Base-by-base conservation (phyloP, 1,140 invertebrate genomes). In the Trinorchestia longiramus region DNA sequence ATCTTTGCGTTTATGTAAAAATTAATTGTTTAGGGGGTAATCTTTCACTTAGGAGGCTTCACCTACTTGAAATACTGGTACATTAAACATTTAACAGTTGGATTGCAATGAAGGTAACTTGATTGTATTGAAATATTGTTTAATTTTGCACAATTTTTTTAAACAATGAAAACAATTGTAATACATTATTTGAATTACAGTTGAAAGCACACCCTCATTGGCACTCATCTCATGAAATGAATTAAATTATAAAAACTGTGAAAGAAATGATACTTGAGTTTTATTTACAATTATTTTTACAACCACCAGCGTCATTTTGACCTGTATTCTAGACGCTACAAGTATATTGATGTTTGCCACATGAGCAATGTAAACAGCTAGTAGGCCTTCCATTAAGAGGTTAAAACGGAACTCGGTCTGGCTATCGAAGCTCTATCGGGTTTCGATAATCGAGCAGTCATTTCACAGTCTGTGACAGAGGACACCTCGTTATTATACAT, bases 381-480 rank as follows among this genome's bases (percentile, higher is more conserved):
- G 62, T 23, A 1, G 28, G 62, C 62, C 28, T 77, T 77, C 36
- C 62, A 77, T 77, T 36, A 77, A 19, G 11, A 77, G 62, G 8
- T 77, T 36, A 77, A 77, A 77, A 28, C 28, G 62, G 15, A 36
- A 23, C 62, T 77, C 15, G 28, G 62, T 77, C 62, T 77, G 62
- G 15, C 62, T 77, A 77, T 77, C 28, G 62, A 77, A 28, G 62
- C 28, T 77, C 28, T 77, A 77, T 77, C 36, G 62, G 28, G 62
- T 77, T 77, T 77, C 62, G 62, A 77, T 77, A 77, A 77, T 77
- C 62, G 62, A 77, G 62, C 62, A 77, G 62, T 77, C 62, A 77
- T 28, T 77, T 36, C 28, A 77, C 62, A 77, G 11, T 77, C 62
- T 28, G 62, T 77, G 62, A 36, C 28, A 36, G 62, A 77, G 28